Base-by-base conservation (phyloP, 2,888 invertebrate species). In the Tipula lateralis region DNA sequence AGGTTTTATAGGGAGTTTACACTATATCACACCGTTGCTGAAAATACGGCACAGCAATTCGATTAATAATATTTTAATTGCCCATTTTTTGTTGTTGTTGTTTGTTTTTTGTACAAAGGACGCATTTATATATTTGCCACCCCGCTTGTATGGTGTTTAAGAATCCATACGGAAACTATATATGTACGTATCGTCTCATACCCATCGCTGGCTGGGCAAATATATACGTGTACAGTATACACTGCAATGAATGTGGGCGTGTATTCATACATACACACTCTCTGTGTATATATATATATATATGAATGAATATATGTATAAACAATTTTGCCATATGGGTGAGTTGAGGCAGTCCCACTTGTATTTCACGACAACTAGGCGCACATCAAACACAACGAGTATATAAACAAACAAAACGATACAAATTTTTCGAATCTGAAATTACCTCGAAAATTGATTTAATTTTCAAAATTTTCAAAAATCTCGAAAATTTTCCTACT, bases 261-360 rank as follows among this genome's bases (percentile, higher is more conserved):
- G n/a, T 66, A 66, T 66, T 24, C 50, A 12, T 16, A 16, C 12
- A 66, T 12, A 66, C 24, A 24, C 66, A 66, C 66, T 9, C 19
- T 24, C 9, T 24, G 24, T 24, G 24, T 66, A n/a, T 44, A 44
- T 44, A 13, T 39, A 13, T 9, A 12, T 39, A 39, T 13, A 50
- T 66, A 66, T 66, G 9, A 9, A n/a, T n/a, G n/a, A n/a, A n/a
- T n/a, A n/a, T n/a, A n/a, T n/a, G n/a, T 66, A 66, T 24, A 24
- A 2, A 44, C 44, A n/a, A 1, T 50, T 13, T n/a, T 3, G 24
- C 66, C 66, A 66, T 66, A 66, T 66, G 66, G 66, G 66, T 66
- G 86, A 85, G 87, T 87, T 87, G 87, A 87, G 87, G 87, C 87
- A 87, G 87, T 87, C 87, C 87, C 87, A 87, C 87, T 87, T 87